Percentiles rank a stretch among this genome's conserved stretches.
Conservation (phyloP, 2,113 vertebrate genomes). For the Cinclus mexicanus region DNA sequence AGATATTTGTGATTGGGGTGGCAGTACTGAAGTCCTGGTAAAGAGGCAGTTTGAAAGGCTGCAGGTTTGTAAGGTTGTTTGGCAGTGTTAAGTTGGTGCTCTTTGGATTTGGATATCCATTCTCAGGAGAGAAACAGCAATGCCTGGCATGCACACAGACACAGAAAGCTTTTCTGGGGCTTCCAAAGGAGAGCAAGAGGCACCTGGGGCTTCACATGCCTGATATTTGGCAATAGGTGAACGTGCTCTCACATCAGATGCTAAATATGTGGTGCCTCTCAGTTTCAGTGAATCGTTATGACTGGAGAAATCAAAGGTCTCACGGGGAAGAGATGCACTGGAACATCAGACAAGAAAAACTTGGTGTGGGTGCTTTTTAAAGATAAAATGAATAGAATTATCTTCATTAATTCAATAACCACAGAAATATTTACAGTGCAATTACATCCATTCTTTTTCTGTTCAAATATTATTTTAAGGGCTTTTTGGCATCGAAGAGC, state of each 20-base stretch:
- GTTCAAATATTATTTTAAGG: constrained; percentile 73
- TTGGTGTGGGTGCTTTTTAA: not conserved
- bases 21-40: not conserved
- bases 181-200: not conserved
- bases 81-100: not conserved
- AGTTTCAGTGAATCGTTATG: constrained; percentile 19
- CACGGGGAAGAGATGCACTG: not conserved
- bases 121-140: not conserved
- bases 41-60: not conserved
- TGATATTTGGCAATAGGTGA: not conserved
- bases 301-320: constrained; percentile 28
- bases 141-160: not conserved
- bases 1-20: not conserved
- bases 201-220: not conserved
- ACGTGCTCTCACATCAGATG: not conserved
- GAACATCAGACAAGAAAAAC: constrained; percentile 6
- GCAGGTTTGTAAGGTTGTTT: not conserved
- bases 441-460: constrained; percentile 50
- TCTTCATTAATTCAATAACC: constrained; percentile 63
- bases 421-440: constrained; percentile 67
- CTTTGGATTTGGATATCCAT: not conserved
- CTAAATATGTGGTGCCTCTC: not conserved
- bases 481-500: constrained; percentile 68
- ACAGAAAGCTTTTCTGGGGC: not conserved
- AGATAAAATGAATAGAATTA: constrained; percentile 44